Evolutionary conservation across 2,113 vertebrate genomes (phyloP).

Genomic region (Pongo abelii): DNA sequence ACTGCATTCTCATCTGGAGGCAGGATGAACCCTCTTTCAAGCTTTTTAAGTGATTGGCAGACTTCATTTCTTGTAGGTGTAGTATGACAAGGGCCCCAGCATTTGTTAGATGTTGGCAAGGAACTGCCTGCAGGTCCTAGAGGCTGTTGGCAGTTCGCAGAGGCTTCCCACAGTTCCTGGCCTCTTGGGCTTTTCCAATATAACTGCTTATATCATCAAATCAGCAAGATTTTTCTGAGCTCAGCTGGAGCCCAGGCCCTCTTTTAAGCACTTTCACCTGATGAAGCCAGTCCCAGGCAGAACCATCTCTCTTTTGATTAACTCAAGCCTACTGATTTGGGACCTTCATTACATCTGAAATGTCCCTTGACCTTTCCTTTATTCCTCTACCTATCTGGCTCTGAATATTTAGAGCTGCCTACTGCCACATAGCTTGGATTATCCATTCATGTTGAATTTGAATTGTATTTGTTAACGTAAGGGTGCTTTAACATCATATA

Average conservation of each 20-base stretch:
- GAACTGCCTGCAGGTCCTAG: background rate
- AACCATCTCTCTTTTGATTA: background rate
- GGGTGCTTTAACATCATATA: background rate
- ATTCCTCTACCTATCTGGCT: background rate
- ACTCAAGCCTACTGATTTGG: background rate
- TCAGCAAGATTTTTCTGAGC: background rate
- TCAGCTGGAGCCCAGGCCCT: background rate
- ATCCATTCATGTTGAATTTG: background rate
- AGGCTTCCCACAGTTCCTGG: background rate
- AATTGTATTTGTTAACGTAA: background rate
- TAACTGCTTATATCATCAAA: fast-evolving
- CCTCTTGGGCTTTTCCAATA: background rate
- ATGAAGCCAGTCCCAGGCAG: background rate
- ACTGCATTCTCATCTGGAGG: background rate
- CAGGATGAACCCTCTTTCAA: background rate
- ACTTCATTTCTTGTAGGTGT: background rate
- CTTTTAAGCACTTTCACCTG: background rate
- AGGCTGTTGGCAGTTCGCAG: background rate
- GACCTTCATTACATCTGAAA: background rate
- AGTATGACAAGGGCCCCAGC: fast-evolving
- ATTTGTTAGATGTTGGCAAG: background rate
- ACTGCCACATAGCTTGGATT: background rate
- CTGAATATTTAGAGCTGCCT: background rate
- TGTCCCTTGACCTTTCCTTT: background rate
- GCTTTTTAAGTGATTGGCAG: background rate